Evolutionary conservation across 2,797 vertebrate species (phyloP), one percentile per base, ranked within the genome.

Genomic region (Naso thynnoides): DNA sequence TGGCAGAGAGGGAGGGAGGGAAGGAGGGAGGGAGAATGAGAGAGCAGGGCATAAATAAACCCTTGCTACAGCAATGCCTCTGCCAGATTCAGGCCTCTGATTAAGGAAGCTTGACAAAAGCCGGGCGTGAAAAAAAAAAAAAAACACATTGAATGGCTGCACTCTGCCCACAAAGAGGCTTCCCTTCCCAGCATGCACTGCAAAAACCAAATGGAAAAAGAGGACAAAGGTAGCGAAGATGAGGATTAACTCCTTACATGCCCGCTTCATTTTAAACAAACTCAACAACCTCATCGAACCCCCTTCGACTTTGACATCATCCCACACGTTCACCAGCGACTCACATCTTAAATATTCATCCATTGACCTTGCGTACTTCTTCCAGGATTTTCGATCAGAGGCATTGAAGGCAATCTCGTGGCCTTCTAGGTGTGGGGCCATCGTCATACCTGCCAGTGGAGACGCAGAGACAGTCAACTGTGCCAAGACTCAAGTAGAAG

Each of bases 391-490:
- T 77, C 93, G 95, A 71, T 97, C 94, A 10, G 96, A 96, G 71
- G 94, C 89, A 0, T 96, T 98, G 86, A 99, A 98, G 86, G 90
- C 90, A 45, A 98, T 96, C 69, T 95, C 95, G 63, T 97, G 95
- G 70, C 95, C 96, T 86, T 96, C 92, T 89, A 89, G 93, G 58
- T 94, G 91, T 0, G 98, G 98, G 71, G 95, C 95, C 93, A 99
- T 98, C 90, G 96, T 98, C 93, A 99, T 95, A 92, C 98, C 98
- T 99, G 95, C 79, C 88, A 93, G 92, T 85, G 83, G 86, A 94
- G 91, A 95, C 9, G 65, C 84, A 92, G 61, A 92, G 89, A 92
- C 90, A 90, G 87, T 93, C 89, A 93, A 92, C 90, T 90, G 91
- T 90, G 88, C 91, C 36, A 74, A 87, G 79, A 86, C 84, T 83